phyloP scores from a whole-genome alignment of 1,140 invertebrate species.

The Fopius arisanus region DNA sequence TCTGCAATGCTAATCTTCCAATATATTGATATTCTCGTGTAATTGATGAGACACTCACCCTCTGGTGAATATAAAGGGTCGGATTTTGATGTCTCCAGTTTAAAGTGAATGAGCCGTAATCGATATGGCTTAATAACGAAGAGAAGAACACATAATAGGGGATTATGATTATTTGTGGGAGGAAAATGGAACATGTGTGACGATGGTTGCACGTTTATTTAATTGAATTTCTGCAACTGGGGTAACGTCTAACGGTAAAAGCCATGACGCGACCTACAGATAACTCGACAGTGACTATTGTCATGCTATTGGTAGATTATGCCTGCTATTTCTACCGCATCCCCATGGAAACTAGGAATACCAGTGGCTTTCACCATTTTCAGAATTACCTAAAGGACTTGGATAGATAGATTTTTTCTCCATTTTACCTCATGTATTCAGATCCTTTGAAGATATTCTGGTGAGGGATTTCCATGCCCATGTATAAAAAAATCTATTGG shows the following conservation, averaged over 20 bases:
- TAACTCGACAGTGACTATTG: conserved; percentile 53
- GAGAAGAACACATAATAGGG: conserved; percentile 13
- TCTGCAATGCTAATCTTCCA: neutral
- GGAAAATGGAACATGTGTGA: conserved; percentile 30
- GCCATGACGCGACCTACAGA: conserved; percentile 42
- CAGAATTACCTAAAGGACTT: neutral
- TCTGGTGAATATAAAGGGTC: neutral
- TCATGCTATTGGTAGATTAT: conserved; percentile 5
- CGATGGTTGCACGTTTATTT: conserved; percentile 50
- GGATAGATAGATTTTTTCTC: too few relatives aligned
- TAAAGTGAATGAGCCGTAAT: neutral
- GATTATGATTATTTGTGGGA: conserved; percentile 4
- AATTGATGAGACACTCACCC: neutral
- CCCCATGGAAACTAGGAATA: conserved; percentile 2
- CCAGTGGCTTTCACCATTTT: neutral
- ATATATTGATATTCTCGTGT: neutral
- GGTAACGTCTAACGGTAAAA: conserved; percentile 57
- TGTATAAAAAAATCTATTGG: too few relatives aligned
- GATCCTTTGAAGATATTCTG: too few relatives aligned
- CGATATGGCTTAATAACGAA: neutral
- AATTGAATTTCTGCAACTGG: conserved; percentile 61
- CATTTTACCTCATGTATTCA: too few relatives aligned
- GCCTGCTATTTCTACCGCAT: neutral
- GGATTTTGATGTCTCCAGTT: neutral
- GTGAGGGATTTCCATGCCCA: too few relatives aligned